A percentile compares a stretch with the other conserved stretches of the same genome.
phyloP scores from a whole-genome alignment of 2,797 vertebrate genomes.

The Podargus strigoides region DNA sequence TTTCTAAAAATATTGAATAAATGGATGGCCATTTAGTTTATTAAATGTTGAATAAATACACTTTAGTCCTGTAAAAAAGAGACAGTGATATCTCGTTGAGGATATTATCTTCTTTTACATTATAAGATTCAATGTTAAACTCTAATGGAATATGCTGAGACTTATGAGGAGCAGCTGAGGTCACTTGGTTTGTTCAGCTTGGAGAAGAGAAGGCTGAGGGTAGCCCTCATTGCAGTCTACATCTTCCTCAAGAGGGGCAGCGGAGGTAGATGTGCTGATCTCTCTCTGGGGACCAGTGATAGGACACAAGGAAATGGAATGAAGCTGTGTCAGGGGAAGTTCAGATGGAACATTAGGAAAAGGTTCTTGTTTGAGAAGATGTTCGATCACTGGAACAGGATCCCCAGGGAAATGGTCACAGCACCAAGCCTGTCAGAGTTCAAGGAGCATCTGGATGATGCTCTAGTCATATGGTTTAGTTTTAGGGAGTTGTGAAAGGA shows the following conservation, averaged over 20 bases:
- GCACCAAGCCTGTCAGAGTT: not conserved
- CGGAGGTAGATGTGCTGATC: not conserved
- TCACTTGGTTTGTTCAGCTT: not conserved
- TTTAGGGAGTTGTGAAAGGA: not conserved
- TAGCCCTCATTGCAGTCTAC: not conserved
- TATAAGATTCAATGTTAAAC: not conserved
- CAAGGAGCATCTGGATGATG: not conserved
- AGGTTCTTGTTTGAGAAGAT: not conserved
- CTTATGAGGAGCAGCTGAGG: not conserved
- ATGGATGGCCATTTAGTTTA: not conserved
- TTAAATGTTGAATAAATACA: not conserved
- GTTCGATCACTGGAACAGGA: not conserved
- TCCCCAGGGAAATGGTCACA: not conserved
- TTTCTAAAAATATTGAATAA: not conserved
- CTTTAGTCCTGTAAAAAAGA: not conserved
- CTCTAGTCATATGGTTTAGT: not conserved
- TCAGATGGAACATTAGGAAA: not conserved
- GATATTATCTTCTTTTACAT: not conserved
- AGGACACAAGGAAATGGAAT: not conserved
- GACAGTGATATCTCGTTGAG: not conserved
- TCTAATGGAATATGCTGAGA: not conserved
- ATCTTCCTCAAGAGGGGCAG: fast-evolving
- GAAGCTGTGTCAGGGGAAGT: not conserved
- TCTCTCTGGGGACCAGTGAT: not conserved
- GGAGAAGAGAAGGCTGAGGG: not conserved